Conservation (phyloP, 1,140 invertebrate species). For the Leptopilina boulardi region DNA sequence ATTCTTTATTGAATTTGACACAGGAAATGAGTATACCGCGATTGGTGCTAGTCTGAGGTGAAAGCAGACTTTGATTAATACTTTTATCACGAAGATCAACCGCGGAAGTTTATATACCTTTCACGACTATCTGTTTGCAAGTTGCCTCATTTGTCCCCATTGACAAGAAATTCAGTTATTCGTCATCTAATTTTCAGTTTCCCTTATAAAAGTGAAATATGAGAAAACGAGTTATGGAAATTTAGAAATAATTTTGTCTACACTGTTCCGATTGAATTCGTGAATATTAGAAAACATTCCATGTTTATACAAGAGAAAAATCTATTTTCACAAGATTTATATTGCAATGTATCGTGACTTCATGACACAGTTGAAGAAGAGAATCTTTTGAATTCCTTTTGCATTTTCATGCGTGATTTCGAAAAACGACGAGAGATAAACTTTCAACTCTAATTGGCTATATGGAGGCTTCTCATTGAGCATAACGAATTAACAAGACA, state of each 20-base stretch:
- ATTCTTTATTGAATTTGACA: background rate
- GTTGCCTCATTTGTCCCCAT: background rate
- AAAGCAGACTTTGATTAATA: constrained; percentile 32
- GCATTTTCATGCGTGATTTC: background rate
- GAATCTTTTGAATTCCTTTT: background rate
- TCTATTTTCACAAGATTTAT: constrained; percentile 17
- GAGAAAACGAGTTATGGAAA: constrained; percentile 7
- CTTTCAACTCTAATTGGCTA: constrained; percentile 15
- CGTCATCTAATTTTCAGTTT: constrained; percentile 11
- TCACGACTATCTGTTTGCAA: constrained; percentile 13
- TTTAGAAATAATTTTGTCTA: background rate
- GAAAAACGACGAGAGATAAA: background rate
- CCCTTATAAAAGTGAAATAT: background rate
- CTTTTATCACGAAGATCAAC: constrained; percentile 19
- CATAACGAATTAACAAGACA: constrained; percentile 13
- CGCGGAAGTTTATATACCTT: constrained; percentile 1
- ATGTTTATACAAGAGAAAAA: constrained; percentile 10
- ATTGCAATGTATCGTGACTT: background rate
- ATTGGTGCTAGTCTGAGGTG: background rate
- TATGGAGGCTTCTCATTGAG: constrained; percentile 5
- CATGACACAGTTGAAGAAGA: constrained; percentile 1
- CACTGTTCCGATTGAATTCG: background rate
- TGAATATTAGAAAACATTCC: background rate
- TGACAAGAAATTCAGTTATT: constrained; percentile 19
- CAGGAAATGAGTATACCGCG: background rate